Base-by-base conservation (phyloP, 1,140 invertebrate genomes). In the Drosophila pseudoananassae region DNA sequence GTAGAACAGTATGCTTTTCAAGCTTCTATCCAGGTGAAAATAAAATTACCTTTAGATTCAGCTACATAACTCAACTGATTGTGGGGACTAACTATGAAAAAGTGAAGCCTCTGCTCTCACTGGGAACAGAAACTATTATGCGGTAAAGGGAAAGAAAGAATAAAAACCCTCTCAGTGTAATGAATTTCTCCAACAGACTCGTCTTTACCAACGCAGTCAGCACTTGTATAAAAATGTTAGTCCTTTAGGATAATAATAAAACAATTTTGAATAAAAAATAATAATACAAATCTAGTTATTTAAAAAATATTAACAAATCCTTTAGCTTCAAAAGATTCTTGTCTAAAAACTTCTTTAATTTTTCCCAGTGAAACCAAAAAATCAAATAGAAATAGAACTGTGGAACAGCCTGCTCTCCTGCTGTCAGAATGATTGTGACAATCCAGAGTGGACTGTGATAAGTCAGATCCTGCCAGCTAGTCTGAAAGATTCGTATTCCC, bases 161-260 rank as follows among this genome's bases (percentile, higher is more conserved):
- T 84, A 84, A 84, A 80, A 79, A 80, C 68, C 76, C 81, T 85
- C 85, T 85, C 73, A 80, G 43, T 80, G 60, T 79, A 84, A 84
- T 84, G 64, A 77, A 68, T 74, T 74, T 65, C 45, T 10, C 0
- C 36, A 12, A 8, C 6, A 51, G 46, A 69, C n/a, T 51, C 72
- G 33, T 25, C 64, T 60, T 17, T 40, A 27, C 25, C 29, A 33
- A 52, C 29, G 29, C n/a, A 25, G 10, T 7, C 23, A 36, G 12
- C 43, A 70, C 46, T 45, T 31, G 15, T 6, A 55, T 4, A 9
- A 49, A 54, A 49, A 27, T 14, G 3, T 0, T 17, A 46, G 14
- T 8, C 7, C 15, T 17, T 15, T 43, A 7, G 7, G 2, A 15
- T 17, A 8, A 15, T 17, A 17, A 15, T 15, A 15, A 40, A 40